A percentile compares a stretch with the other conserved stretches of the same genome.
phyloP scores from a whole-genome alignment of 2,797 vertebrate genomes.

The Intellagama lesueurii region DNA sequence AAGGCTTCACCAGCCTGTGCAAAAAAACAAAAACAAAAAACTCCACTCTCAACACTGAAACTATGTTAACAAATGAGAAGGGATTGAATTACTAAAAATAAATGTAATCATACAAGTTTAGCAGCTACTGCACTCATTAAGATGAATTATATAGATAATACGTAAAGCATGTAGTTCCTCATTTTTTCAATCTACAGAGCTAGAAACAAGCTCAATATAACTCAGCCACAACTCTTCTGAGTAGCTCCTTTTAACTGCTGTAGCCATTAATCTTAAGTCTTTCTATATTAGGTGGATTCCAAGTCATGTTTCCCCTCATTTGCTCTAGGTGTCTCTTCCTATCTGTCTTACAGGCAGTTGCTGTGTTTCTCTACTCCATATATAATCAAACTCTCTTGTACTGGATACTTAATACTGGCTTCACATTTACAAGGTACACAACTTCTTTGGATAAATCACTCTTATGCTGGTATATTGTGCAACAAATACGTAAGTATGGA shows the following conservation, averaged over 20 bases:
- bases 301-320: background rate
- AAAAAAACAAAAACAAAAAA: background rate
- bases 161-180: background rate
- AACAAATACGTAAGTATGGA: background rate
- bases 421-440: background rate
- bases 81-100: background rate
- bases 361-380: slow-evolving; percentile 9
- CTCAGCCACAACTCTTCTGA: background rate
- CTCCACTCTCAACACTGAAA: background rate
- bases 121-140: background rate
- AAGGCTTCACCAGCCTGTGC: background rate
- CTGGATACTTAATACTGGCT: background rate
- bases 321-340: slow-evolving; percentile 4
- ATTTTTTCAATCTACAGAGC: background rate
- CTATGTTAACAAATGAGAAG: background rate
- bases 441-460: background rate
- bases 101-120: background rate
- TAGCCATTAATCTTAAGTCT: background rate
- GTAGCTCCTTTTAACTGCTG: background rate
- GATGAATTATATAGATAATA: background rate
- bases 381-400: background rate
- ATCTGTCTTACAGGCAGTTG: slow-evolving; percentile 9
- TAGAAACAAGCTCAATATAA: slow-evolving; percentile 4
- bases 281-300: background rate
- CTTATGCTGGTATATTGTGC: background rate